These are phyloP conservation scores for Bhutanitis thaidina DNA, from an alignment of 2,888 invertebrate species.

Conservation along the genomic window DNA sequence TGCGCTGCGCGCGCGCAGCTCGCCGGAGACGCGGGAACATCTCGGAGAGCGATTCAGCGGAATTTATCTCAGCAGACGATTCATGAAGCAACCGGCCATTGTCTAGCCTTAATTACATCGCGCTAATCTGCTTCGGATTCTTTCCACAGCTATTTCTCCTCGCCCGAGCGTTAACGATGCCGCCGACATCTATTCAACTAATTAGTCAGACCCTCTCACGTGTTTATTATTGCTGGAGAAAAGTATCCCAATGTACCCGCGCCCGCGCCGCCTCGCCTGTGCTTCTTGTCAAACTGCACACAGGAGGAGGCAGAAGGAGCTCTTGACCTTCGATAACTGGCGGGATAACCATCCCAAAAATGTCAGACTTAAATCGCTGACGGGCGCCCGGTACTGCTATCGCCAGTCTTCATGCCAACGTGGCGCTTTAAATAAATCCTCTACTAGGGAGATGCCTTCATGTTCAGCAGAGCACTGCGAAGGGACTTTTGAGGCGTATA, in stretches of 20 bases:
- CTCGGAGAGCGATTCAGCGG: neutral
- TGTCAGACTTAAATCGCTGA: too few relatives aligned
- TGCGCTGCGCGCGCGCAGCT: neutral
- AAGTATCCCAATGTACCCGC: neutral
- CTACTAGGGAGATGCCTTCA: too few relatives aligned
- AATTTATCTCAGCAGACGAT: neutral
- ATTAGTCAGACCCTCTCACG: neutral
- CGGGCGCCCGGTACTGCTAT: too few relatives aligned
- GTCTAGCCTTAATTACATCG: neutral
- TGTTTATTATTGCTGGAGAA: neutral
- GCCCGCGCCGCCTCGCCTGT: too few relatives aligned
- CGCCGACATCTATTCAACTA: neutral
- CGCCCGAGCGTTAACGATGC: neutral
- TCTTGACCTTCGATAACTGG: too few relatives aligned
- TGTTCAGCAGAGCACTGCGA: too few relatives aligned
- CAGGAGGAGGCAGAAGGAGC: too few relatives aligned
- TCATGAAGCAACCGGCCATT: neutral
- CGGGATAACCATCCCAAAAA: too few relatives aligned
- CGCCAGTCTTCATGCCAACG: too few relatives aligned
- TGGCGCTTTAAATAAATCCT: too few relatives aligned
- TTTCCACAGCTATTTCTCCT: neutral
- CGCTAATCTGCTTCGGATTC: slow-evolving; percentile 8
- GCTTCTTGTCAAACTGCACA: too few relatives aligned
- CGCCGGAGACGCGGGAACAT: neutral
- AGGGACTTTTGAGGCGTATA: too few relatives aligned